Evolutionary conservation across 30 jellyfish, hydroid and myxozoan genomes (phyloP), one percentile per base, ranked within the genome.

Genomic region (Catostylus mosaicus): DNA sequence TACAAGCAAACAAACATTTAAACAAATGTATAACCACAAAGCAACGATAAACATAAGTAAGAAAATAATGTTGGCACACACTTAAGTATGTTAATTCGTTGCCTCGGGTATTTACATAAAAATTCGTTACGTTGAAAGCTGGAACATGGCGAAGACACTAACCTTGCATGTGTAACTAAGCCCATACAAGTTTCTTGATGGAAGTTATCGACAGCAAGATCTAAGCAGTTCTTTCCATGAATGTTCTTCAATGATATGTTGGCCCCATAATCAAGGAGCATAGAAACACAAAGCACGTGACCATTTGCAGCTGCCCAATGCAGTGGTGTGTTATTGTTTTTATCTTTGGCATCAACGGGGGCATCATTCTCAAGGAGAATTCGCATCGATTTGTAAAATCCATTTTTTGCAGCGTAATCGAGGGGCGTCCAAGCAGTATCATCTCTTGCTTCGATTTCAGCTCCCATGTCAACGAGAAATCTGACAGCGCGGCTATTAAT

Each of bases 381-480:
- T 19, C 52, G 59, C 79, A 88, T 82, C 34, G 96, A 75, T 74
- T 94, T 94, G 59, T 31, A 65, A 59, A 72, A 78, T 6, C 99
- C 99, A 78, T 88, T 40, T 40, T 78, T 87, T 24, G 99, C 96
- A 3, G 99, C 97, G 66, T 94, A 87, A 57, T 94, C 99, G 23
- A 94, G 84, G 0, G 99, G 99, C 18, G 99, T 94, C 99, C 99
- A 94, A 19, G 80, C 77, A 19, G 87, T 88, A 46, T 94, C 99
- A 74, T 94, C 99, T 31, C 99, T 90, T 3, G 88, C 89, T n/a
- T 96, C 96, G 16, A 87, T 94, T 45, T 94, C 97, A 0, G 99
- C 96, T 24, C 99, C 99, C 95, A 83, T 83, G 43, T 88, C 96
- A 14, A 83, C 84, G n/a, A 94, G 95, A 30, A 60, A 32, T 29